Percentiles rank a stretch among this genome's conserved stretches.
These are phyloP conservation scores for Oreortyx pictus DNA, from an alignment of 2,797 vertebrate genomes.

Conservation along the genomic window DNA sequence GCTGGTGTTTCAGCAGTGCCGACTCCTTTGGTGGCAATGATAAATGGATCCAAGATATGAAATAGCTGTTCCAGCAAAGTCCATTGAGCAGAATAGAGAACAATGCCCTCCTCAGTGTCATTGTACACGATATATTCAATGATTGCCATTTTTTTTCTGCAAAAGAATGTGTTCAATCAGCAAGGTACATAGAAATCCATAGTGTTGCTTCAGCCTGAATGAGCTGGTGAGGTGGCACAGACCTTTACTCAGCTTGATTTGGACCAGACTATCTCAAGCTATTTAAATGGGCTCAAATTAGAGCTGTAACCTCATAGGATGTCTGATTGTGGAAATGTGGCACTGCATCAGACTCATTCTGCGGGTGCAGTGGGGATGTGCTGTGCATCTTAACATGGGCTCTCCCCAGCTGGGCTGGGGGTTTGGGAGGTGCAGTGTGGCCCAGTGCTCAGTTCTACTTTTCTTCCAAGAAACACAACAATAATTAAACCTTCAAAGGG, in stretches of 20 bases:
- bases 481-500: not conserved
- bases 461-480: not conserved
- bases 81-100: conserved; percentile 82
- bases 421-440: not conserved
- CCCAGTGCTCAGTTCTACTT: not conserved
- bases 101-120: conserved; percentile 81
- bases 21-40: conserved; percentile 78
- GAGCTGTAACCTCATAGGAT: conserved; percentile 26
- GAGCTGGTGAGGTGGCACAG: conserved; percentile 60
- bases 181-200: conserved; percentile 61
- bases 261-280: conserved; percentile 53
- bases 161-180: conserved; percentile 79
- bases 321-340: conserved; percentile 36
- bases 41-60: conserved; percentile 78
- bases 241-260: conserved; percentile 73
- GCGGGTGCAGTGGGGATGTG: not conserved
- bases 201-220: conserved; percentile 62
- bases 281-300: conserved; percentile 62
- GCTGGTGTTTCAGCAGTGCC: conserved; percentile 60
- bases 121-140: conserved; percentile 75
- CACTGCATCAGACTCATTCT: conserved; percentile 19
- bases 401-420: not conserved
- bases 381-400: not conserved
- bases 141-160: conserved; percentile 76
- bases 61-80: conserved; percentile 81